Evolutionary conservation across 2,888 invertebrate species (phyloP).

Genomic region (Thereva nobilitata): DNA sequence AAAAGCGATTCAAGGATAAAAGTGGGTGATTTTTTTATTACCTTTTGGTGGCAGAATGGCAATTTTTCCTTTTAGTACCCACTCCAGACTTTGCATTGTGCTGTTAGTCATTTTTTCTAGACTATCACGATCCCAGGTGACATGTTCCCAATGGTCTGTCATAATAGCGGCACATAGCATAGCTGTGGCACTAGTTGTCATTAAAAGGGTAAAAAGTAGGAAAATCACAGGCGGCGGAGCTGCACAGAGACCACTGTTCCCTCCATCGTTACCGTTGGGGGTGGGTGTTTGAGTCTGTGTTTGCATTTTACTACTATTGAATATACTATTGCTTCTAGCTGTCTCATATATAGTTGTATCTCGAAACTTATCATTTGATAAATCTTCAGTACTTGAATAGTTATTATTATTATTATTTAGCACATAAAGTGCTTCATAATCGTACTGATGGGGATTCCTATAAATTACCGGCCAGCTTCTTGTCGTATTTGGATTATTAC

Average conservation of each 20-base stretch:
- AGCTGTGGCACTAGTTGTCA: slow-evolving; percentile 77
- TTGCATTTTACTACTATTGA: slow-evolving; percentile 54
- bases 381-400: slow-evolving; percentile 42
- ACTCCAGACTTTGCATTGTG: slow-evolving; percentile 64
- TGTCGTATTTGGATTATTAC: slow-evolving; percentile 56
- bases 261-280: slow-evolving; percentile 48
- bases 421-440: slow-evolving; percentile 55
- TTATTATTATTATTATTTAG: slow-evolving; percentile 44
- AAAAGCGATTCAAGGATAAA: neutral
- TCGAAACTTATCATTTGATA: slow-evolving; percentile 39
- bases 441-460: slow-evolving; percentile 57
- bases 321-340: slow-evolving; percentile 53
- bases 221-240: slow-evolving; percentile 57
- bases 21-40: slow-evolving; percentile 36
- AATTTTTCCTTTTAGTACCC: slow-evolving; percentile 77
- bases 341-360: slow-evolving; percentile 43
- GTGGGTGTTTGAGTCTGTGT: slow-evolving; percentile 45
- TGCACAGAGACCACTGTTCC: slow-evolving; percentile 53
- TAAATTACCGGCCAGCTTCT: slow-evolving; percentile 59
- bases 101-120: slow-evolving; percentile 58
- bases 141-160: slow-evolving; percentile 90
- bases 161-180: slow-evolving; percentile 84
- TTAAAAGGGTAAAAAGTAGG: slow-evolving; percentile 62
- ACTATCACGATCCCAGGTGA: slow-evolving; percentile 73
- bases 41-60: slow-evolving; percentile 62